Percentiles rank a stretch among this genome's conserved stretches.
These are phyloP conservation scores for Ichneumoninae sp. DNA, from an alignment of 2,888 invertebrate species.

Conservation along the genomic window DNA sequence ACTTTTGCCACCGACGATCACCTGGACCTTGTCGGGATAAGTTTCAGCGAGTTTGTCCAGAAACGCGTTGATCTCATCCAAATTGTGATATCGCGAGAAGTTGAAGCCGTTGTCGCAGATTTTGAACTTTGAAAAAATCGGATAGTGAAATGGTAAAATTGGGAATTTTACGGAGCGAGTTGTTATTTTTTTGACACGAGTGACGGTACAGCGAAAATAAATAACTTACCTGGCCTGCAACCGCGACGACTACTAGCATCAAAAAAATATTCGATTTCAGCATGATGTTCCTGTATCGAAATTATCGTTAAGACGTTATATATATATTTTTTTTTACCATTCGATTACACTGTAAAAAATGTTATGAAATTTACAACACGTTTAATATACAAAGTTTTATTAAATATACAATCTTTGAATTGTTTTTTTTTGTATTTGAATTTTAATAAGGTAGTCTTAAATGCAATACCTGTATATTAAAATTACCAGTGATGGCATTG, in stretches of 20 bases:
- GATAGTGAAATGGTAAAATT: constrained; percentile 83
- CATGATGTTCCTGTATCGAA: constrained; percentile 67
- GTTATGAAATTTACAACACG: too few species aligned
- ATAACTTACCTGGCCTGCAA: constrained; percentile 72
- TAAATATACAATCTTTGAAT: too few species aligned
- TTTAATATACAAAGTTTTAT: too few species aligned
- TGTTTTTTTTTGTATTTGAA: too few species aligned
- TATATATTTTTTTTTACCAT: neutral
- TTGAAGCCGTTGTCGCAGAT: constrained; percentile 82
- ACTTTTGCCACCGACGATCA: constrained; percentile 84
- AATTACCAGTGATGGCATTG: too few species aligned
- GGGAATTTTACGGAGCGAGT: constrained; percentile 78
- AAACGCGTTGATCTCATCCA: constrained; percentile 87
- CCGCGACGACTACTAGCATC: constrained; percentile 69
- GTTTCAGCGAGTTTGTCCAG: constrained; percentile 84
- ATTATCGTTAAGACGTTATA: neutral
- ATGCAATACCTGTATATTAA: too few species aligned
- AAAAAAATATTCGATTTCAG: constrained; percentile 71
- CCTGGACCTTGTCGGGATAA: constrained; percentile 85
- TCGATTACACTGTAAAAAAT: too few species aligned
- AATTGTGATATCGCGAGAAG: constrained; percentile 87
- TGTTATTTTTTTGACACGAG: too few species aligned
- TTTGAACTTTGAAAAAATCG: constrained; percentile 55
- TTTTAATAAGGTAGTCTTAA: too few species aligned
- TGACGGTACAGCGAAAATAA: too few species aligned